A percentile compares a stretch with the other conserved stretches of the same genome.
phyloP scores from a whole-genome alignment of 2,888 invertebrate species.

The Tribolium freemani region DNA sequence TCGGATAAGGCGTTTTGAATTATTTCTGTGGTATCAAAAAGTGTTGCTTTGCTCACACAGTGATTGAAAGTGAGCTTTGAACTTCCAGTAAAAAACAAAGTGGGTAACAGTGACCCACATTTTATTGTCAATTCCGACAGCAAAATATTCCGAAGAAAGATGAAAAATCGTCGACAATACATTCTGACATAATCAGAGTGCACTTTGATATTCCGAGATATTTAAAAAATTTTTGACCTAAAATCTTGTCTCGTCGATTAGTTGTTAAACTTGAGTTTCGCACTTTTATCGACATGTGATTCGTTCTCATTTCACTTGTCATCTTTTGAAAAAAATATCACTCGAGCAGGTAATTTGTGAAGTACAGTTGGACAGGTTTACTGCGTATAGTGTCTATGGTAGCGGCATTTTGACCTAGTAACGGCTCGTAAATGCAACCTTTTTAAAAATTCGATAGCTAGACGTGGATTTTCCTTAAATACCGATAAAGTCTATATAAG shows the following conservation, averaged over 20 bases:
- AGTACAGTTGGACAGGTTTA: constrained; percentile 31
- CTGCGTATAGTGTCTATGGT: constrained; percentile 28
- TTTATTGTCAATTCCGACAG: background rate
- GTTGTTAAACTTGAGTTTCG: constrained; percentile 9
- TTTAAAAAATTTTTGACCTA: constrained; percentile 11
- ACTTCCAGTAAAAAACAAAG: background rate
- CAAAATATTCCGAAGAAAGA: background rate
- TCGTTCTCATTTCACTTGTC: constrained; percentile 5
- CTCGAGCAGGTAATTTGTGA: constrained; percentile 9
- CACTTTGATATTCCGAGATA: constrained; percentile 20
- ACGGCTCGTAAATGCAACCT: constrained; percentile 34
- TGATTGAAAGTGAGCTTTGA: too few species aligned
- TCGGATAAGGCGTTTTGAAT: too few species aligned
- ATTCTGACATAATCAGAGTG: background rate
- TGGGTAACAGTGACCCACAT: constrained; percentile 23
- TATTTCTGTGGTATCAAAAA: too few species aligned
- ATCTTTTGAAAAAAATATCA: constrained; percentile 1
- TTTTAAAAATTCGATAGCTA: background rate
- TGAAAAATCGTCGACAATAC: background rate
- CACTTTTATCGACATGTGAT: background rate
- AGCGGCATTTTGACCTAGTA: constrained; percentile 44
- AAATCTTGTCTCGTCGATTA: constrained; percentile 3
- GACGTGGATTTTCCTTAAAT: constrained; percentile 16
- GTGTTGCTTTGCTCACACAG: too few species aligned
- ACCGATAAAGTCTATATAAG: background rate